A percentile compares a stretch with the other conserved stretches of the same genome.
Evolutionary conservation across 2,797 vertebrate genomes (phyloP).

Genomic region (Sphenopsis melanotis): DNA sequence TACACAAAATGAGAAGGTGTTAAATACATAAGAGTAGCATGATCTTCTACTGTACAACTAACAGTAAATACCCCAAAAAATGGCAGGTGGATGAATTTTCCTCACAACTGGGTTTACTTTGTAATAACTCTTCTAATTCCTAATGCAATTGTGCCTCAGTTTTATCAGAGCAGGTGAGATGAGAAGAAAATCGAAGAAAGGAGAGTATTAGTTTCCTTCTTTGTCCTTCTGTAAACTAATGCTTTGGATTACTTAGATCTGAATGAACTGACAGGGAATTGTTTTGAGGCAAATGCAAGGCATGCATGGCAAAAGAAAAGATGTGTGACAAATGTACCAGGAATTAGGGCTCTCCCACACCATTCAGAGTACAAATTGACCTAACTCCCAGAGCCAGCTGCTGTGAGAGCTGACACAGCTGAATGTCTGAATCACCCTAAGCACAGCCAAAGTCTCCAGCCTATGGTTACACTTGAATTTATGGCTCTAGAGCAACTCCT

Average conservation of each 20-base stretch:
- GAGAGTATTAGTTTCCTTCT: neutral
- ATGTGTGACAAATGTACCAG: accelerated
- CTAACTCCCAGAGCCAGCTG: accelerated
- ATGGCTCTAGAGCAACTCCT: neutral
- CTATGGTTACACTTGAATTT: neutral
- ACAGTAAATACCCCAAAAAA: neutral
- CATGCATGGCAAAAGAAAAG: neutral
- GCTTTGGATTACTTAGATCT: neutral
- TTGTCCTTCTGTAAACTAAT: neutral
- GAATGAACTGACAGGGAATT: neutral
- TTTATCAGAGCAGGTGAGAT: neutral
- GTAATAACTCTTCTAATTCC: neutral
- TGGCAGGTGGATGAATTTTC: neutral
- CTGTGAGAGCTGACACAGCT: neutral
- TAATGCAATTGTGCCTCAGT: neutral
- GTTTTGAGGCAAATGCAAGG: neutral
- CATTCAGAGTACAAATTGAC: neutral
- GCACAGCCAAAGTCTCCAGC: neutral
- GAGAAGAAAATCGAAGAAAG: neutral
- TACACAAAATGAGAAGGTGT: neutral
- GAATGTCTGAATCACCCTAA: neutral
- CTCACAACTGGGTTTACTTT: neutral
- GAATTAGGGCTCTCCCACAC: neutral
- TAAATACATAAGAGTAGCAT: neutral
- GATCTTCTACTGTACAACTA: neutral